Evolutionary conservation across 2,797 vertebrate species (phyloP), one percentile per base, ranked within the genome.

Genomic region (Eulemur coronatus): DNA sequence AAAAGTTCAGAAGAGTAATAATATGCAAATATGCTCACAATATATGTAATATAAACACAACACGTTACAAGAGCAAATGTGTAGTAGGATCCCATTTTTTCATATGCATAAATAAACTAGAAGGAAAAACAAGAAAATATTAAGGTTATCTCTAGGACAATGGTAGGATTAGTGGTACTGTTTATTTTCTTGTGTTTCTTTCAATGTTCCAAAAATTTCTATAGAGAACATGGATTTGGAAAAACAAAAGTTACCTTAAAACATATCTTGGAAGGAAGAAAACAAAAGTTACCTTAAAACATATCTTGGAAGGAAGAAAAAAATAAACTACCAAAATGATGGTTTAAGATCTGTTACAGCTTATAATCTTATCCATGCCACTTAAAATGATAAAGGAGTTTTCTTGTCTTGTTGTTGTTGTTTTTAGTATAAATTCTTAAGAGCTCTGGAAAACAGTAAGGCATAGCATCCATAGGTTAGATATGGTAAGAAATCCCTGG

Each of bases 171-270:
- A 52, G 9, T 35, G 38, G 15, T 30, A 76, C 8, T 81, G 33
- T 55, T 86, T 81, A 61, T 46, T 65, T 38, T 30, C 26, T 46
- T 78, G 30, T 13, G 22, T 92, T 73, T 89, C 84, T 87, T 84
- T 79, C 61, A 52, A 20, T 33, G 30, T 95, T 97, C 22, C 35
- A 91, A 63, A 57, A 84, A 43, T 95, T 95, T 85, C 78, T 84
- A 26, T 0, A 79, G 76, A 92, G 43, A 80, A 65, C 15, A 24
- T 59, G 10, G 35, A 87, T 84, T 84, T 80, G 55, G 26, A 55
- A 94, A 84, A 38, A 38, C 38, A 38, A 38, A 38, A 38, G 38
- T 38, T 38, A 38, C 38, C 38, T 38, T 38, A 38, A 38, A 38
- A 38, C 38, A 4, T 38, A 38, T 38, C 38, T 38, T 38, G 38